A percentile compares a stretch with the other conserved stretches of the same genome.
Evolutionary conservation across 2,797 vertebrate species (phyloP).

Genomic region (Spea hammondii): DNA sequence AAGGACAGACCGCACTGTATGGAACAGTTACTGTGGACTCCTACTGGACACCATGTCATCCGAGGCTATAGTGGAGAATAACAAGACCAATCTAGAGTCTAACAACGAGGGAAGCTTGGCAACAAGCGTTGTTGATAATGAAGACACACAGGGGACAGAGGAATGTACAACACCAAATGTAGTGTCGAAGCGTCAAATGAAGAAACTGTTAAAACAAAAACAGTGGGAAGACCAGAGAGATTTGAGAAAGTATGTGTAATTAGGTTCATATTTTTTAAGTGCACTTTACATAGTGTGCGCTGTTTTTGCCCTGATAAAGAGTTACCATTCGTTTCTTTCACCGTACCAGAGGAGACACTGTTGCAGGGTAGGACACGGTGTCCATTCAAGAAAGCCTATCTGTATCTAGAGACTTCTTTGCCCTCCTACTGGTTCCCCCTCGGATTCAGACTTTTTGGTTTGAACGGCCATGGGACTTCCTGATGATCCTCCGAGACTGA

Average conservation of each 20-base stretch:
- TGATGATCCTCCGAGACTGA: too few relatives aligned
- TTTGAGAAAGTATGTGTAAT: conserved; percentile 78
- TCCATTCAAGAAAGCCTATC: too few relatives aligned
- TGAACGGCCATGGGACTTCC: too few relatives aligned
- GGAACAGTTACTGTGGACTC: neutral
- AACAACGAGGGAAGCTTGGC: neutral
- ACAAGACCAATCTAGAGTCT: conserved; percentile 10
- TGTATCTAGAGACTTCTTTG: too few relatives aligned
- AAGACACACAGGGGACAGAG: neutral
- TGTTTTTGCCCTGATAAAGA: too few relatives aligned
- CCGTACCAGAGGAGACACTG: too few relatives aligned
- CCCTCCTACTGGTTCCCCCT: too few relatives aligned
- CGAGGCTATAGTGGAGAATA: conserved; percentile 12
- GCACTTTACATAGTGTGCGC: neutral
- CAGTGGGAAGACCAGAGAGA: conserved; percentile 94
- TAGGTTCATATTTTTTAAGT: neutral
- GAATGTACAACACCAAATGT: conserved; percentile 33
- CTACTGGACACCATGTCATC: conserved; percentile 56
- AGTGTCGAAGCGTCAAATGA: conserved; percentile 87
- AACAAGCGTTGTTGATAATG: conserved; percentile 27
- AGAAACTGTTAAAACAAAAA: conserved; percentile 86
- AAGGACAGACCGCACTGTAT: neutral
- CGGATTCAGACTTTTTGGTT: too few relatives aligned
- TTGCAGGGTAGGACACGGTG: too few relatives aligned
- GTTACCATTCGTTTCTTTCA: too few relatives aligned